These are phyloP conservation scores for Pygocentrus nattereri DNA, from an alignment of 2,797 vertebrate genomes.

Conservation along the genomic window DNA sequence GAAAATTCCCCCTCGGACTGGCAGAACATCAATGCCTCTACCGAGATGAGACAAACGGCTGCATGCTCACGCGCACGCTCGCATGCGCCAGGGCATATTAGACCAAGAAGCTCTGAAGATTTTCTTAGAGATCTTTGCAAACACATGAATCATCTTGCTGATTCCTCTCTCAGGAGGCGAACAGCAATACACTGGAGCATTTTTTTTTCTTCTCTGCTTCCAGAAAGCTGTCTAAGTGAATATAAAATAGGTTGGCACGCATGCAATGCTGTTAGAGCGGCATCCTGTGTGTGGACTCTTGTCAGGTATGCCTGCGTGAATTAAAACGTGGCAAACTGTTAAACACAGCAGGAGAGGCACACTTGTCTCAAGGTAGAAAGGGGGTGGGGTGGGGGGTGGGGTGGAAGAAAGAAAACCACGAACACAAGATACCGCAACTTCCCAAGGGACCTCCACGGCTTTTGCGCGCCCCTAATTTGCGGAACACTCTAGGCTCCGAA, in stretches of 20 bases:
- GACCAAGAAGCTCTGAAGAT: not conserved
- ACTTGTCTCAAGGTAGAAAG: slow-evolving; percentile 55
- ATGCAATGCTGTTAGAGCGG: slow-evolving; percentile 54
- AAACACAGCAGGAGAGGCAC: slow-evolving; percentile 69
- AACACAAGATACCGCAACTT: slow-evolving; percentile 69
- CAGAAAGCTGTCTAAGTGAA: slow-evolving; percentile 63
- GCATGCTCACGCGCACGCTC: slow-evolving; percentile 36
- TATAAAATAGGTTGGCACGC: slow-evolving; percentile 37
- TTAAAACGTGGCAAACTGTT: slow-evolving; percentile 64
- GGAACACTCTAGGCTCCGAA: slow-evolving; percentile 43
- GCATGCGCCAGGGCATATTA: slow-evolving; percentile 36
- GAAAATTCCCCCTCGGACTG: slow-evolving; percentile 74
- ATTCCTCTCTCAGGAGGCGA: slow-evolving; percentile 9
- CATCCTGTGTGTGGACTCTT: slow-evolving; percentile 64
- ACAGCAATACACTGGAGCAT: not conserved
- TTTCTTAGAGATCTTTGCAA: slow-evolving; percentile 30
- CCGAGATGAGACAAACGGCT: slow-evolving; percentile 70
- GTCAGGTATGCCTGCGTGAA: slow-evolving; percentile 70
- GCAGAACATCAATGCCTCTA: slow-evolving; percentile 75
- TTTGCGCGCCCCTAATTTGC: slow-evolving; percentile 54
- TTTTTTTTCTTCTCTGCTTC: slow-evolving; percentile 56
- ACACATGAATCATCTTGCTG: slow-evolving; percentile 25
- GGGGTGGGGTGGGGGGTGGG: too few species aligned
- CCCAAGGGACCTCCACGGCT: slow-evolving; percentile 60
- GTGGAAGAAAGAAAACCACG: slow-evolving; percentile 63